Evolutionary conservation across 2,888 invertebrate genomes (phyloP), one percentile per base, ranked within the genome.

Genomic region (Polietes domitor): DNA sequence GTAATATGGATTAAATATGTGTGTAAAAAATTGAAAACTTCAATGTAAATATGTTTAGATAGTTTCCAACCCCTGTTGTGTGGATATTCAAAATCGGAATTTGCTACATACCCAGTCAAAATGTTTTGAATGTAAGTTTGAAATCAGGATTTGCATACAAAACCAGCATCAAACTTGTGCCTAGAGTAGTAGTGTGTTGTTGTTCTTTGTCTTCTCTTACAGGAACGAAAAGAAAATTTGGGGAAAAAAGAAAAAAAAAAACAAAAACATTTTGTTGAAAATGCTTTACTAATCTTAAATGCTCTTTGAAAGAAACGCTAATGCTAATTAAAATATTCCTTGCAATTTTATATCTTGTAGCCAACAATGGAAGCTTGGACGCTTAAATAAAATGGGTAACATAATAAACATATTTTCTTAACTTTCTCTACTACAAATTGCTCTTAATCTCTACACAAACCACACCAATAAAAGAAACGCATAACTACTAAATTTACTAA

Each of bases 301-400:
- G 81, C 82, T 74, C 28, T 63, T 43, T 63, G 24, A 75, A 68
- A 71, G 61, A 78, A 77, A 55, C 80, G 84, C 78, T 82, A 81
- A 84, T 68, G 61, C 76, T 68, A 68, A 68, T 68, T 65, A 77
- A 78, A 82, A 85, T 79, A 83, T 71, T 88, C 87, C 87, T 88
- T 81, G 85, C 84, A 86, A 85, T 87, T 87, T 87, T 86, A 77
- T 89, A 88, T 89, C 88, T 90, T 92, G 91, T 92, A 92, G 92
- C 92, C 91, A 89, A 89, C 92, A 89, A 91, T 92, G 92, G 92
- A 92, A 90, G 92, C 92, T 92, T 92, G 92, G 92, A 92, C 92
- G 92, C 92, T 92, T 91, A 92, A 92, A 92, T 92, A 92, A 90
- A 92, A 84, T 86, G 91, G 91, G 91, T 92, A 92, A 92, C 41